phyloP scores from a whole-genome alignment of 2,888 invertebrate species.

The Palloptera scutellata region DNA sequence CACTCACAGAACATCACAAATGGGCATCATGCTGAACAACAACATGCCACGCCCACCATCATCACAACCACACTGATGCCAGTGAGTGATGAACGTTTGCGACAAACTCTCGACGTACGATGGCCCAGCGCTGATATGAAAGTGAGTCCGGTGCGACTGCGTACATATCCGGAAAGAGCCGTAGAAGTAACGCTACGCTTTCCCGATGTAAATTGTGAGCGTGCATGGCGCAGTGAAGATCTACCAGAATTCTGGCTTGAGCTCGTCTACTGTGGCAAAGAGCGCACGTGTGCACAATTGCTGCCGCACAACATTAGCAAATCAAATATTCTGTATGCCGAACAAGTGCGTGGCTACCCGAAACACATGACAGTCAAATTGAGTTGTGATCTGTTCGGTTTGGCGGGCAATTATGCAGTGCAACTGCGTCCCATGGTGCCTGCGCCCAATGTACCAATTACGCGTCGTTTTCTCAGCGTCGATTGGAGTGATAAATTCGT shows the following conservation, averaged over 20 bases:
- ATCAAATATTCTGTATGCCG: constrained; percentile 76
- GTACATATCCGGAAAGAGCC: constrained; percentile 80
- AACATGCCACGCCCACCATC: constrained; percentile 32
- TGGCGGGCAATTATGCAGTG: constrained; percentile 83
- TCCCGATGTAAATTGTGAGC: constrained; percentile 73
- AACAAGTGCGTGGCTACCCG: constrained; percentile 78
- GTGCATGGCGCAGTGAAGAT: constrained; percentile 62
- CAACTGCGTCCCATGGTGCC: constrained; percentile 74
- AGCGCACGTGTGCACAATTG: constrained; percentile 73
- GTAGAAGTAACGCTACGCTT: constrained; percentile 80
- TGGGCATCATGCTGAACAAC: no score
- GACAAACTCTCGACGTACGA: constrained; percentile 75
- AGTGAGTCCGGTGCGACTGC: constrained; percentile 78
- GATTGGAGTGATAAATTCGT: constrained; percentile 87
- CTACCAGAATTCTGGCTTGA: constrained; percentile 79
- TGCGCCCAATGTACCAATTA: constrained; percentile 64
- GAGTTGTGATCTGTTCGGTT: constrained; percentile 81
- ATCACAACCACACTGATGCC: constrained; percentile 56
- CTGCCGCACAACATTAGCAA: constrained; percentile 64
- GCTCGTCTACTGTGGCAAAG: constrained; percentile 81
- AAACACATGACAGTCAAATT: constrained; percentile 74
- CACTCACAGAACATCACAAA: not conserved
- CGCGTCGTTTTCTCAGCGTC: constrained; percentile 64
- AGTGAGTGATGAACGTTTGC: constrained; percentile 56
- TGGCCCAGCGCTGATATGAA: constrained; percentile 81